Evolutionary conservation across 1,140 invertebrate genomes (phyloP), one percentile per base, ranked within the genome.

Genomic region (Argopecten irradians): DNA sequence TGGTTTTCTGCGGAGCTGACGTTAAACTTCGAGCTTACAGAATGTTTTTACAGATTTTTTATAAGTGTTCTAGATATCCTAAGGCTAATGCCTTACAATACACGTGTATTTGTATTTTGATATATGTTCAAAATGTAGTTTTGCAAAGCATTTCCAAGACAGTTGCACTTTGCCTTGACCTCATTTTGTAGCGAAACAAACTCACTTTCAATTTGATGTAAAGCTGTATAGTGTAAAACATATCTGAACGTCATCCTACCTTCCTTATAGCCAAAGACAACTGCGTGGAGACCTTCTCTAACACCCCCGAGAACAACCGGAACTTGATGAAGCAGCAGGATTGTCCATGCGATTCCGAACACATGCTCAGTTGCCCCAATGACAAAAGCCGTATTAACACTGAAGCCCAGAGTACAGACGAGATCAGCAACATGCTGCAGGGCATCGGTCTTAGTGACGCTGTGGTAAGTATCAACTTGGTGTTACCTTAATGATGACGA

Each of bases 301-400:
- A 99, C 95, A 98, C 98, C 0, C 99, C 99, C 0, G 97, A 97
- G 0, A 99, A 99, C 96, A 99, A 98, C 94, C 97, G 98, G 0
- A 97, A 98, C 91, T 99, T 98, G 95, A 84, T 92, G 39, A 90
- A 92, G 28, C 55, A 94, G 85, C 99, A 99, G 95, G 97, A 99
- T 87, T 99, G 99, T 94, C 98, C 99, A 96, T 99, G 99, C 91
- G 99, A 99, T 94, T 97, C 97, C 0, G 99, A 99, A 93, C 99
- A 99, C 96, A 99, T 99, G 99, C 98, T 99, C 94, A 97, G 98
- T 94, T 99, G 98, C 95, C 96, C 97, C 0, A 96, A 93, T 14
- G 90, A 93, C 16, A 89, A 92, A 35, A 91, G 91, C 35, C 93
- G 91, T 19, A 92, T 94, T 34, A 91, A 91, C 43, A 92, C 93